Percentiles rank a stretch among this genome's conserved stretches.
These are phyloP conservation scores for Ardeotis arabs DNA, from an alignment of 2,113 vertebrate genomes.

Conservation along the genomic window DNA sequence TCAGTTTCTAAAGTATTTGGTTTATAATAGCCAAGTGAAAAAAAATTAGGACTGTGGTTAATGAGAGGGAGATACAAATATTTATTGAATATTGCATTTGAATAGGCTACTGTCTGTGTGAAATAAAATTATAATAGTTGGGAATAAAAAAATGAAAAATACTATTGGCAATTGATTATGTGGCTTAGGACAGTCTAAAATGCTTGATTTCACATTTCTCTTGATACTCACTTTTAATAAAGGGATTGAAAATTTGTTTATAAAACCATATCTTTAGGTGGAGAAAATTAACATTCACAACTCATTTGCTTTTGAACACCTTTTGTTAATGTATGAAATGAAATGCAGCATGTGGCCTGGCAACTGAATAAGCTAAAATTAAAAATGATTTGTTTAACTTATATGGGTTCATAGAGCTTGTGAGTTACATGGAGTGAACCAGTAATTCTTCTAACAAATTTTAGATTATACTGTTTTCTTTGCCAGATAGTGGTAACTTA, in stretches of 20 bases:
- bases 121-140: not conserved
- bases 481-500: not conserved
- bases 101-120: not conserved
- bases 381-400: not conserved
- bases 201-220: not conserved
- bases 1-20: not conserved
- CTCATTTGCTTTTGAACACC: constrained; percentile 32
- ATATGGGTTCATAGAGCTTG: not conserved
- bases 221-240: not conserved
- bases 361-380: not conserved
- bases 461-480: not conserved
- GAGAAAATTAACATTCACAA: not conserved
- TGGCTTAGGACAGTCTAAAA: not conserved
- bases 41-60: not conserved
- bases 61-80: not conserved
- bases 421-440: not conserved
- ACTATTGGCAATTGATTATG: not conserved
- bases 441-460: not conserved
- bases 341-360: not conserved
- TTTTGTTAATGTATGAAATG: constrained; percentile 27
- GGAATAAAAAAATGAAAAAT: not conserved
- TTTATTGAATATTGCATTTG: not conserved
- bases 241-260: not conserved
- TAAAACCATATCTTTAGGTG: not conserved
- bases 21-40: not conserved